Base-by-base conservation (phyloP, 2,888 invertebrate genomes). In the Thumatha senex region DNA sequence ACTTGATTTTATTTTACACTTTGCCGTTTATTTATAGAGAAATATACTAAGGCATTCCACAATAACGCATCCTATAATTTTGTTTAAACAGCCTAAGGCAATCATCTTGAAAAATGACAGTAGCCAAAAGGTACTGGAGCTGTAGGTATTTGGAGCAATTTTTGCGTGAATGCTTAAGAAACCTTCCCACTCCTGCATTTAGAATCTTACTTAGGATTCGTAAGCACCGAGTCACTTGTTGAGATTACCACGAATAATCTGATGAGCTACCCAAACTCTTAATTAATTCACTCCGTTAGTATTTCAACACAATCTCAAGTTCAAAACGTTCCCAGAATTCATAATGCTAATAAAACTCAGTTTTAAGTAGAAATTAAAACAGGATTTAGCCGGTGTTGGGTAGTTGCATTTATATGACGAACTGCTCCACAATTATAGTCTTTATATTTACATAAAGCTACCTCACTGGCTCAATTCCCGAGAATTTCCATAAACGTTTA, bases 401-500 rank as follows among this genome's bases (percentile, higher is more conserved):
- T 70, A 70, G 70, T 65, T 68, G 71, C 74, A 73, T 76, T 77
- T 68, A 70, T 74, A 74, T 63, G 57, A 54, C 61, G 69, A 64
- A 61, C 65, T 61, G 55, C 44, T 48, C 42, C 30, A 24, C 48
- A 30, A 53, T 53, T 56, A 54, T 41, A 36, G 55, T 52, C 54
- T 56, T 56, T 56, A 40, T 50, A 78, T 80, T 78, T 72, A 73
- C 78, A 81, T 78, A 76, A 77, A 74, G 71, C 72, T 54, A 56
- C 52, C 47, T 51, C 66, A 24, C 63, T 67, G 61, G 69, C 58
- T 62, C 54, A 66, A 67, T 64, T 63, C 70, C 66, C 64, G 58
- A 56, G 61, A 62, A 78, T 80, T 79, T 78, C 74, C 83, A 82
- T 83, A 80, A 83, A 76, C 78, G 82, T 77, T 85, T 85, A 83